These are phyloP conservation scores for Spinibarbus caldwelli DNA, from an alignment of 2,797 vertebrate species.

Conservation along the genomic window DNA sequence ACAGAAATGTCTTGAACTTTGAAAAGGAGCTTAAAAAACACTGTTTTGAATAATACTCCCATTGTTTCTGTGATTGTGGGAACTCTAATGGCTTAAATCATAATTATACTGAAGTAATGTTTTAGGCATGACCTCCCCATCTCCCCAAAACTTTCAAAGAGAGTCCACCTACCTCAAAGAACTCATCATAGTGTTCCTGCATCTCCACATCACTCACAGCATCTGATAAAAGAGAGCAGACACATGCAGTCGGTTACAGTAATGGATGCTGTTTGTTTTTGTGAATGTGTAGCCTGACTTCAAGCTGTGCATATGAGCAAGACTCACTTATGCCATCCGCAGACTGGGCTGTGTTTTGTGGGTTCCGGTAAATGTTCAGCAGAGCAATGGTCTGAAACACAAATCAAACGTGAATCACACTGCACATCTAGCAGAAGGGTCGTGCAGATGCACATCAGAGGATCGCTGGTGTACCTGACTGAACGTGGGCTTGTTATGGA, in stretches of 20 bases:
- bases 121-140: background rate
- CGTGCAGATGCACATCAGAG: too few relatives aligned
- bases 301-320: too few relatives aligned
- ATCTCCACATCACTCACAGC: constrained; percentile 98
- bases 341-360: too few relatives aligned
- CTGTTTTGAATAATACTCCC: background rate
- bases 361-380: too few relatives aligned
- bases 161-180: constrained; percentile 88
- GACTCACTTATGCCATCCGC: too few relatives aligned
- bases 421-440: too few relatives aligned
- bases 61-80: background rate
- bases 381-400: too few relatives aligned
- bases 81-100: background rate
- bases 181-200: constrained; percentile 99
- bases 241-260: background rate
- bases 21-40: background rate
- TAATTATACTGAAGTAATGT: background rate
- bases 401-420: too few relatives aligned
- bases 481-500: too few relatives aligned
- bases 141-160: background rate
- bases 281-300: too few relatives aligned
- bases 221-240: constrained; percentile 72
- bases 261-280: background rate
- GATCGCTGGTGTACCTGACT: too few relatives aligned
- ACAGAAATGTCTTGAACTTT: background rate